Base-by-base conservation (phyloP, 2,888 invertebrate genomes). In the Acleris holmiana region DNA sequence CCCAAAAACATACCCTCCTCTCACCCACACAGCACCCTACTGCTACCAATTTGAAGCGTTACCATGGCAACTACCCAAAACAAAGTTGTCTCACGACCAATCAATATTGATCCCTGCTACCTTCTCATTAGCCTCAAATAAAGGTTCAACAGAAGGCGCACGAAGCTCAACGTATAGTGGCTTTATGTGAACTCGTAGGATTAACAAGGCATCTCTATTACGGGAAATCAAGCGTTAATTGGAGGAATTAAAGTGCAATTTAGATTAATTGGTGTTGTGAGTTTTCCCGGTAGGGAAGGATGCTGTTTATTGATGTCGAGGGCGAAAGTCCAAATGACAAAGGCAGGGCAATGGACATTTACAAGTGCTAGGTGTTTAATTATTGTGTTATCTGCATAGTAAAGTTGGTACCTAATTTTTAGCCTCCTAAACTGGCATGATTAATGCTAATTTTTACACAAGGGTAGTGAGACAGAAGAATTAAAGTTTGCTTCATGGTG, bases 31-130 rank as follows among this genome's bases (percentile, higher is more conserved):
- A 74, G 78, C 85, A 88, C 89, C 91, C 91, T 78, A 78, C 67
- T 73, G 73, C 70, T 72, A 78, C 54, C 44, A 58, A 61, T 50
- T 59, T 29, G 51, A 61, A 56, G 62, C 78, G 90, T 92, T 78
- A 71, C 85, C 78, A 91, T 91, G 79, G 78, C 83, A 84, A 91
- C 90, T 76, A 73, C 70, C 80, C 81, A 84, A 89, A 91, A 88
- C 86, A 89, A 83, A 79, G 77, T 73, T 76, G 6, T n/a, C 74
- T 77, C 59, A 0, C 58, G 70, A 74, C 89, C 88, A 89, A 73
- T 69, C 67, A 69, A 66, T 75, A 77, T 74, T 79, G 88, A 82
- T 72, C 89, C 78, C 68, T 73, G 66, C 44, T 69, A 66, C 61
- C 60, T 71, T 67, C 68, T 62, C 65, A 68, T 73, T 72, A 69